phyloP scores from a whole-genome alignment of 2,113 vertebrate species.

The Campylomormyrus tamandua region DNA sequence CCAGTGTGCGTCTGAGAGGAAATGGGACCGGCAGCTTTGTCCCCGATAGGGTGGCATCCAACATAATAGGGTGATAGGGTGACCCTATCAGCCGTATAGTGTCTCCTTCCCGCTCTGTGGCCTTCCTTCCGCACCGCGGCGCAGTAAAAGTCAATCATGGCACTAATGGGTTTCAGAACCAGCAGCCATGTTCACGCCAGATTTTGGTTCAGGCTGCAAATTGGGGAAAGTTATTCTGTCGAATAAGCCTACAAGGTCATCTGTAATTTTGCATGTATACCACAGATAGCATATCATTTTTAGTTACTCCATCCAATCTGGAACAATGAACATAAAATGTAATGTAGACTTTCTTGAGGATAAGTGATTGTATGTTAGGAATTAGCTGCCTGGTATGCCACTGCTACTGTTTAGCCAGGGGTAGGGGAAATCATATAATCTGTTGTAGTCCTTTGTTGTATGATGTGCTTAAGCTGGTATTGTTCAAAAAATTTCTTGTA shows the following conservation, averaged over 20 bases:
- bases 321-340: not conserved
- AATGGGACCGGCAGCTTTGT: not conserved
- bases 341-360: not conserved
- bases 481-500: not conserved
- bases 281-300: not conserved
- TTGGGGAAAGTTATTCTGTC: not conserved
- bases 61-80: too few relatives aligned
- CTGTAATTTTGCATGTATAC: not conserved
- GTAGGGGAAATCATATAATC: not conserved
- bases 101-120: not conserved
- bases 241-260: not conserved
- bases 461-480: not conserved
- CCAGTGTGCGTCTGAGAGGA: conserved; percentile 1
- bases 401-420: not conserved
- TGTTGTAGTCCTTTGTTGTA: not conserved
- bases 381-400: not conserved
- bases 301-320: not conserved
- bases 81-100: not conserved
- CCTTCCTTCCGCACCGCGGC: not conserved
- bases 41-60: not conserved
- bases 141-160: not conserved
- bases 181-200: not conserved
- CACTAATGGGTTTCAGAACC: not conserved
- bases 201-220: not conserved
- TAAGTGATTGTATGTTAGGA: not conserved